Conservation (phyloP, 2,797 vertebrate genomes). For the Margarornis squamiger region DNA sequence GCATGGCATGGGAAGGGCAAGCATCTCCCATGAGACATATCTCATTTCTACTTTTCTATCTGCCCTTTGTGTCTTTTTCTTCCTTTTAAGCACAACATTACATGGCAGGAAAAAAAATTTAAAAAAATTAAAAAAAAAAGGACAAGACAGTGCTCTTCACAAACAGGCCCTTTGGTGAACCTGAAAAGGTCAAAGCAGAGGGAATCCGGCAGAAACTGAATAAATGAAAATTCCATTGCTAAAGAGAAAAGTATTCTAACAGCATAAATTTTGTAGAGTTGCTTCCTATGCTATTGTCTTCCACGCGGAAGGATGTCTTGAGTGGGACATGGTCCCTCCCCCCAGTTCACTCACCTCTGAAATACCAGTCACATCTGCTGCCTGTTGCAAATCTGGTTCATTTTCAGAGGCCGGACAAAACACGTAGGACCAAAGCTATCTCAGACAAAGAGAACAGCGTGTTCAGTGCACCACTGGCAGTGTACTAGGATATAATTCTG, state of each 20-base stretch:
- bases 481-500: not conserved
- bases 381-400: not conserved
- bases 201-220: not conserved
- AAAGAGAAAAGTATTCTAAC: not conserved
- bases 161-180: not conserved
- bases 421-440: not conserved
- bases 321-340: not conserved
- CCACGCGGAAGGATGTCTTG: not conserved
- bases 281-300: not conserved
- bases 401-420: not conserved
- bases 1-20: conserved; percentile 30
- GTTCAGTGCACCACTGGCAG: not conserved
- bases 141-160: not conserved
- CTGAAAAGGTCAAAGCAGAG: not conserved
- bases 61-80: not conserved
- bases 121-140: not conserved
- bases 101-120: not conserved
- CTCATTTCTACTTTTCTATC: conserved; percentile 20
- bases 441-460: not conserved
- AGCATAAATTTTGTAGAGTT: not conserved
- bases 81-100: not conserved
- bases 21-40: conserved; percentile 15
- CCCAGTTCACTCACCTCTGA: not conserved
- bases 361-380: not conserved
- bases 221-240: not conserved